phyloP scores from a whole-genome alignment of 2,113 vertebrate species.

The Embiotoca jacksoni region DNA sequence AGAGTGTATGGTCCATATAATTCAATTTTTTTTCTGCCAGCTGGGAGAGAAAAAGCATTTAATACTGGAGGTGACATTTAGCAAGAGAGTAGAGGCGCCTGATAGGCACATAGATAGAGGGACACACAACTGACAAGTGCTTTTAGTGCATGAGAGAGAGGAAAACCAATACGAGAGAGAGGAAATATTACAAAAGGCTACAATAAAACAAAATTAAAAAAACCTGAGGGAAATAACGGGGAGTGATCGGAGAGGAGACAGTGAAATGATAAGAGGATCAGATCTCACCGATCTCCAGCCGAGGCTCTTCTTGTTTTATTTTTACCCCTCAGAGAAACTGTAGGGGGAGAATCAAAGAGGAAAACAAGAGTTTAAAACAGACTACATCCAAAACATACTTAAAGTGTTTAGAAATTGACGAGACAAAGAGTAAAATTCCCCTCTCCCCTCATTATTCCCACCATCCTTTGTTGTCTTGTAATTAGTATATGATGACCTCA shows the following conservation, averaged over 20 bases:
- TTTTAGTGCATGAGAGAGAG: constrained; percentile 30
- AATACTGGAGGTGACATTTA: constrained; percentile 74
- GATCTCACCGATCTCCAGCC: constrained; percentile 12
- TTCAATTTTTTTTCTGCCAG: constrained; percentile 59
- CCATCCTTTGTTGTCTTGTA: constrained; percentile 45
- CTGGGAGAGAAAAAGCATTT: constrained; percentile 47
- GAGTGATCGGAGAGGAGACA: constrained; percentile 4
- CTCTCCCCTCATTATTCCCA: constrained; percentile 7
- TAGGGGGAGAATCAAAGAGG: constrained; percentile 2
- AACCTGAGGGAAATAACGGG: neutral
- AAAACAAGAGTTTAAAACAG: constrained; percentile 19
- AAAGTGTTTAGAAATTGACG: constrained; percentile 6
- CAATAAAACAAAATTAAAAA: constrained; percentile 2
- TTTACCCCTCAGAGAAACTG: constrained; percentile 1
- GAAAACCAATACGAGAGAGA: constrained; percentile 25
- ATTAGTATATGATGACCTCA: constrained; percentile 59
- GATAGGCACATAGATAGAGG: constrained; percentile 53
- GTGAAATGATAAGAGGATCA: constrained; percentile 8
- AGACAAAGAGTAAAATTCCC: constrained; percentile 33
- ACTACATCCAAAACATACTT: constrained; percentile 9
- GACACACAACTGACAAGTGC: constrained; percentile 54
- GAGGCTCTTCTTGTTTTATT: constrained; percentile 20
- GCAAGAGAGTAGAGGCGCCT: constrained; percentile 40
- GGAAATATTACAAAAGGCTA: constrained; percentile 25
- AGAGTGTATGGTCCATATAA: constrained; percentile 63